Evolutionary conservation across 2,888 invertebrate genomes (phyloP).

Genomic region (Neoitamus cyanurus): DNA sequence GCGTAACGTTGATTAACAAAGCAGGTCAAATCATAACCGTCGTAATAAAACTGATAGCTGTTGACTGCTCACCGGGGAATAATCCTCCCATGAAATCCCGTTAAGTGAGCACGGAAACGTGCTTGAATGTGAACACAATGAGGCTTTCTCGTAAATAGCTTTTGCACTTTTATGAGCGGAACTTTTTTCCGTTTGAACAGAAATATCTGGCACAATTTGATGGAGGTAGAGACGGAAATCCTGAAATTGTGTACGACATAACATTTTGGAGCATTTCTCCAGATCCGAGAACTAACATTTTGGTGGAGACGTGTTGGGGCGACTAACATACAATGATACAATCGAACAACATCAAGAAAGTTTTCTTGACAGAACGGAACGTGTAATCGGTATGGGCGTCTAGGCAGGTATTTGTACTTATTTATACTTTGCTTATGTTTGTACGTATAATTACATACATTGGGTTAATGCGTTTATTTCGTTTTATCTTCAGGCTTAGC

Average conservation of each 20-base stretch:
- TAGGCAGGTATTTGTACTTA: no score
- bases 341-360: no score
- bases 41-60: slow-evolving; percentile 27
- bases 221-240: neutral
- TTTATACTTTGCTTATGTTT: no score
- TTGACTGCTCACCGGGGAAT: neutral
- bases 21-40: slow-evolving; percentile 10
- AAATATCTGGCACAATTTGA: neutral
- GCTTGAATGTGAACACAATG: neutral
- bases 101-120: neutral
- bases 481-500: no score
- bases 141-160: neutral
- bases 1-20: slow-evolving; percentile 7
- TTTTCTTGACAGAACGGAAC: no score
- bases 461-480: no score
- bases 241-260: neutral
- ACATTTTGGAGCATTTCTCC: neutral
- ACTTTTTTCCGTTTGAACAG: neutral
- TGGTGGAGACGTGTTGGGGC: no score
- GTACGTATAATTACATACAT: no score
- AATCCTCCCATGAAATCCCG: neutral
- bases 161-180: neutral
- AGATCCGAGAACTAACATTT: no score
- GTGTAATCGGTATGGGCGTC: no score
- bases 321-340: no score